Conservation (phyloP, 2,888 invertebrate species). For the Melipona beecheii region DNA sequence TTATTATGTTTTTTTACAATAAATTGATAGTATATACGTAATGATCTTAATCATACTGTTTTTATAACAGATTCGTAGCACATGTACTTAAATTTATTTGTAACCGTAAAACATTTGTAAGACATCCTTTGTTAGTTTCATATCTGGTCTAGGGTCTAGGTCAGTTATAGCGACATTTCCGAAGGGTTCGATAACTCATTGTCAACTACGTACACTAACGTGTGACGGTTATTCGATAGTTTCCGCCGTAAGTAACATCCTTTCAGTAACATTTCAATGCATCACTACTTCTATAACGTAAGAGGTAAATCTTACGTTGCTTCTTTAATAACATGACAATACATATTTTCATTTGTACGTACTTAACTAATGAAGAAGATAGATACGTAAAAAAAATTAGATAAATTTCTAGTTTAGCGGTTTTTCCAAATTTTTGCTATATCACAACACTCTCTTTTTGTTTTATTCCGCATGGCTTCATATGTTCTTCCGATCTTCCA, state of each 20-base stretch:
- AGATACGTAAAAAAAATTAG: not conserved
- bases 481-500: too few species aligned
- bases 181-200: slow-evolving; percentile 62
- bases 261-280: slow-evolving; percentile 51
- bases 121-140: slow-evolving; percentile 14
- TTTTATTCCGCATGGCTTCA: too few species aligned
- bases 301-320: not conserved
- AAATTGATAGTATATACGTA: not conserved
- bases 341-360: not conserved
- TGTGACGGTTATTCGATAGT: slow-evolving; percentile 73
- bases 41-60: too few species aligned
- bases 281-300: slow-evolving; percentile 10
- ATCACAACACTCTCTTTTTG: too few species aligned
- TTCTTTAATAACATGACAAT: too few species aligned
- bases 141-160: slow-evolving; percentile 55
- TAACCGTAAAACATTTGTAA: not conserved
- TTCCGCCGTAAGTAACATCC: slow-evolving; percentile 60
- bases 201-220: slow-evolving; percentile 46
- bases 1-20: too few species aligned
- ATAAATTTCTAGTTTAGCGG: too few species aligned
- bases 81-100: not conserved
- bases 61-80: too few species aligned
- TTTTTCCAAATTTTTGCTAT: too few species aligned
- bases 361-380: too few species aligned
- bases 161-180: slow-evolving; percentile 51